A percentile compares a stretch with the other conserved stretches of the same genome.
phyloP scores from a whole-genome alignment of 2,888 invertebrate genomes.

The Tetramorium bicarinatum region DNA sequence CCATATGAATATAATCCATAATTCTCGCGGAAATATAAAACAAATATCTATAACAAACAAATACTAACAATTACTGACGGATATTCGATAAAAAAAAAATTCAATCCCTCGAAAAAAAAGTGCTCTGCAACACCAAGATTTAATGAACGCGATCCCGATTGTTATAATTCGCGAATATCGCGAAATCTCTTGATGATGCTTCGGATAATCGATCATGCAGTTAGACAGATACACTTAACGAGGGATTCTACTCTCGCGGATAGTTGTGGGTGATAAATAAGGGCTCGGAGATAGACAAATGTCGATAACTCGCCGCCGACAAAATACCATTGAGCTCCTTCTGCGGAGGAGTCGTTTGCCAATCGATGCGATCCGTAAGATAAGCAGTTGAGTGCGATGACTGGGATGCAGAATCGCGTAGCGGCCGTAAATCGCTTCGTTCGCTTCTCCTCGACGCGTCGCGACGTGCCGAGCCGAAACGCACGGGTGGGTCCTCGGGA shows the following conservation, averaged over 20 bases:
- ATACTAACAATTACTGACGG: neutral
- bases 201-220: conserved; percentile 63
- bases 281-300: conserved; percentile 38
- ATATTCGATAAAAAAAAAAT: neutral
- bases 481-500: neutral
- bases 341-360: conserved; percentile 46
- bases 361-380: conserved; percentile 58
- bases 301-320: conserved; percentile 57
- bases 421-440: conserved; percentile 65
- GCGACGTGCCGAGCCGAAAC: conserved; percentile 29
- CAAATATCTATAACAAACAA: conserved; percentile 5
- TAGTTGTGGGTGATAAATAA: conserved; percentile 60
- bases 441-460: conserved; percentile 48
- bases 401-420: conserved; percentile 62
- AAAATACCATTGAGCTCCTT: conserved; percentile 56
- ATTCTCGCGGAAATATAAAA: neutral
- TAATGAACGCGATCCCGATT: conserved; percentile 12
- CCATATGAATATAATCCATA: neutral
- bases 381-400: conserved; percentile 68
- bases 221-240: conserved; percentile 57
- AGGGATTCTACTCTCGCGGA: conserved; percentile 42
- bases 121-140: neutral
- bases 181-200: conserved; percentile 19
- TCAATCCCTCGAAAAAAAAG: conserved; percentile 13
- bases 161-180: neutral